phyloP scores from a whole-genome alignment of 2,113 vertebrate genomes.

The Siniperca chuatsi region DNA sequence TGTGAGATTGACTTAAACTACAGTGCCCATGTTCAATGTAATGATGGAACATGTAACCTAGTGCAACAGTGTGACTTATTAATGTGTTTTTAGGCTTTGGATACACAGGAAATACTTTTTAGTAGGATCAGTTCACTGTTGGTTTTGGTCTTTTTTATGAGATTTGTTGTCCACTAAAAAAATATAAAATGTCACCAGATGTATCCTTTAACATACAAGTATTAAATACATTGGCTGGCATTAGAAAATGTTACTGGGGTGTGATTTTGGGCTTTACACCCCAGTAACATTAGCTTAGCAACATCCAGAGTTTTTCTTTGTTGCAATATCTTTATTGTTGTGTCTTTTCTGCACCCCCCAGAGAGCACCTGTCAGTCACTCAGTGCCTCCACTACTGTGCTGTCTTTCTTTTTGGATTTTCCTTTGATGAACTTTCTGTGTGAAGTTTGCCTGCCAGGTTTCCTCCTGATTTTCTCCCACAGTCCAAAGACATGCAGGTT shows the following conservation, averaged over 20 bases:
- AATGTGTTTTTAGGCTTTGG: background rate
- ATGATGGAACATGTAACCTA: no score
- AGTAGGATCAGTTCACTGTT: background rate
- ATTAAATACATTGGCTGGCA: background rate
- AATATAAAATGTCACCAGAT: background rate
- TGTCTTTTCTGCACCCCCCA: conserved; percentile 34
- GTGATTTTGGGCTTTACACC: conserved; percentile 21
- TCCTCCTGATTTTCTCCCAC: conserved; percentile 26
- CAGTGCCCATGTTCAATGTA: no score
- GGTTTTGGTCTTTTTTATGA: background rate
- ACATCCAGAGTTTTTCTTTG: conserved; percentile 25
- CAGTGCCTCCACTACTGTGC: conserved; percentile 4
- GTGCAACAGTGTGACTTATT: background rate
- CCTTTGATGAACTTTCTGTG: conserved; percentile 52
- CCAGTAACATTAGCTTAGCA: conserved; percentile 8
- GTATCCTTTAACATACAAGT: background rate
- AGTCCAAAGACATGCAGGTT: conserved; percentile 31
- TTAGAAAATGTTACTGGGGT: background rate
- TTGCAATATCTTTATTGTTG: conserved; percentile 23
- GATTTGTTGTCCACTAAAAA: background rate
- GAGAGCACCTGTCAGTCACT: conserved; percentile 52
- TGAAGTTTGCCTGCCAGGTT: conserved; percentile 29
- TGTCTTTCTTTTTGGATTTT: conserved; percentile 16
- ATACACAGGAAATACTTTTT: background rate
- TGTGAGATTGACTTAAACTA: background rate